These are phyloP conservation scores for Macheiramphus alcinus DNA, from an alignment of 2,113 vertebrate genomes.

Conservation along the genomic window DNA sequence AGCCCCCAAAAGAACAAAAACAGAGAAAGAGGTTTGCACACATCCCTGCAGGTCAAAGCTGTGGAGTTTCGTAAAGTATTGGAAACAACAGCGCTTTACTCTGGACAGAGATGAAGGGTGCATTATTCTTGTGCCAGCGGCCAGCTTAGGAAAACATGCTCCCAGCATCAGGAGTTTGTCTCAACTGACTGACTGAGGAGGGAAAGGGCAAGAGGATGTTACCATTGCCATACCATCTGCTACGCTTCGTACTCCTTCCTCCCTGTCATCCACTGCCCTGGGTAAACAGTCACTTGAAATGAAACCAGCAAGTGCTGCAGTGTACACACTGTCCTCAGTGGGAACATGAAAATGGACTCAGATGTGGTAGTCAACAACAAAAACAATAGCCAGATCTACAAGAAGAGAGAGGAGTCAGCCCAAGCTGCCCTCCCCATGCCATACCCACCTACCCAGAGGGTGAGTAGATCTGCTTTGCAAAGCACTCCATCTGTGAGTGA, in stretches of 20 bases:
- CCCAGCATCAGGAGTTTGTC: not conserved
- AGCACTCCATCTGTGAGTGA: slow-evolving; percentile 46
- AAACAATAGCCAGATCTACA: not conserved
- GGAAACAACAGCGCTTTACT: not conserved
- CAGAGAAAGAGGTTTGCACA: not conserved
- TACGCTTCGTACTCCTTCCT: not conserved
- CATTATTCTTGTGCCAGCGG: not conserved
- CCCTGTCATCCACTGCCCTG: not conserved
- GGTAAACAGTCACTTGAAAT: not conserved
- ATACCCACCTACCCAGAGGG: slow-evolving; percentile 30
- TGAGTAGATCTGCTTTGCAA: slow-evolving; percentile 55
- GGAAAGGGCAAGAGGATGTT: not conserved
- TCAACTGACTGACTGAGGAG: not conserved
- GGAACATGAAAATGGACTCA: slow-evolving; percentile 6
- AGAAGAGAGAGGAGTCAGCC: slow-evolving; percentile 8
- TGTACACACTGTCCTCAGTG: not conserved
- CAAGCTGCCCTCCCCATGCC: not conserved
- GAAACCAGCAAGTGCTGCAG: not conserved
- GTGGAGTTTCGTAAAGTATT: not conserved
- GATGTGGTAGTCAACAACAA: not conserved
- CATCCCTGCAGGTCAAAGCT: not conserved
- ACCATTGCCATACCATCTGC: not conserved
- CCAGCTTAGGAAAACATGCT: not conserved
- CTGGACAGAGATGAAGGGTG: not conserved
- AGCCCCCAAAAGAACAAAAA: not conserved